Conservation (phyloP, 1,140 invertebrate species). For the Euura saliciscinereae region DNA sequence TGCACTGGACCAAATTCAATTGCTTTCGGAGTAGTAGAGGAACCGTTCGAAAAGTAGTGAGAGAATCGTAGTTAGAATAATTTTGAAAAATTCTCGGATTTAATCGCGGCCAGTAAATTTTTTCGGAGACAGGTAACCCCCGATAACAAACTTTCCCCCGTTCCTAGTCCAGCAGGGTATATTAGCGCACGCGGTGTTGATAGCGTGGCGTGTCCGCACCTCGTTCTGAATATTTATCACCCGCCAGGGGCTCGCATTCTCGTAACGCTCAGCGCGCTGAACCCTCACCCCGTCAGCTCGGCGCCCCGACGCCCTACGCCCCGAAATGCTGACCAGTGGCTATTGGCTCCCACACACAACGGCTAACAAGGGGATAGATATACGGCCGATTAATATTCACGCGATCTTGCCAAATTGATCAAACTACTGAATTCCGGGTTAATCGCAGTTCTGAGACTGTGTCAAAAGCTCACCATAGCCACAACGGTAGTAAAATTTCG, state of each 20-base stretch:
- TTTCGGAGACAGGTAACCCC: not conserved
- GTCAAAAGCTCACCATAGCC: no score
- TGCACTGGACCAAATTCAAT: no score
- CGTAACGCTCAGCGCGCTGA: constrained; percentile 6
- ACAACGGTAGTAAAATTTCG: no score
- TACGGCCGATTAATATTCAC: not conserved
- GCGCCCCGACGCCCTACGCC: not conserved
- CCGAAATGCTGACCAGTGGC: not conserved
- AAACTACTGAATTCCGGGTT: not conserved
- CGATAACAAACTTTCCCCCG: constrained; percentile 10
- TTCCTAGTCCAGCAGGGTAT: constrained; percentile 4
- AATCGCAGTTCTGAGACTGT: not conserved
- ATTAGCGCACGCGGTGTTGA: constrained; percentile 14
- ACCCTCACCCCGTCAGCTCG: constrained; percentile 1
- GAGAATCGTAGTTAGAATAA: not conserved
- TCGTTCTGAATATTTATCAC: constrained; percentile 16
- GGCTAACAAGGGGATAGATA: not conserved
- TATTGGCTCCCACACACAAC: not conserved
- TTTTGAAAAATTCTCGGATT: not conserved
- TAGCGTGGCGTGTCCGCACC: constrained; percentile 14
- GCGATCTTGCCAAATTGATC: not conserved
- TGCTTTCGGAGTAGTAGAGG: no score
- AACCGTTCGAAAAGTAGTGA: no score
- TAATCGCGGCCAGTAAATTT: not conserved
- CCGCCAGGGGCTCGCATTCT: constrained; percentile 12